These are phyloP conservation scores for Psammodynastes pulverulentus DNA, from an alignment of 2,113 vertebrate species.

Conservation along the genomic window DNA sequence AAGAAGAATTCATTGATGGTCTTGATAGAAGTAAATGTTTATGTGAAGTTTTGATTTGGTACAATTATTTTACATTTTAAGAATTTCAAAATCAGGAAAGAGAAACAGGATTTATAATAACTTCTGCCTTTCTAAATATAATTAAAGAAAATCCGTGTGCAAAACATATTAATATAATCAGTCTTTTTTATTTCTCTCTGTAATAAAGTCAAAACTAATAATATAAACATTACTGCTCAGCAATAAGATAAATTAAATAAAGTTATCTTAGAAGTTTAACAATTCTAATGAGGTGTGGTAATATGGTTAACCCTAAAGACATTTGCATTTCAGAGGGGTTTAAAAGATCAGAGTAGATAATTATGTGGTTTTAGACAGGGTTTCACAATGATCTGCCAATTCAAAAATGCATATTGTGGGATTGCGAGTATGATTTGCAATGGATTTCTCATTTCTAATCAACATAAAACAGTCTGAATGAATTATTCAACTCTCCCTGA, in stretches of 20 bases:
- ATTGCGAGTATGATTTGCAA: neutral
- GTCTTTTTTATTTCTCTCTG: neutral
- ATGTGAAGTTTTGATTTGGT: neutral
- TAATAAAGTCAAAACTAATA: neutral
- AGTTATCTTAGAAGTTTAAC: neutral
- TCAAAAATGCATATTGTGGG: neutral
- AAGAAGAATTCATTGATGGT: neutral
- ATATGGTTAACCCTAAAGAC: neutral
- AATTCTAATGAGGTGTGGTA: neutral
- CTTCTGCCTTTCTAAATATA: neutral
- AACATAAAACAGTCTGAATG: neutral
- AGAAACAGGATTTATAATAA: neutral
- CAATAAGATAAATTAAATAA: conserved; percentile 10
- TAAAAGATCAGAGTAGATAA: neutral
- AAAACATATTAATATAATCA: neutral
- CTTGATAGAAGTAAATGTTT: neutral
- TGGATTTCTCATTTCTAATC: neutral
- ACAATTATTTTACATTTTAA: neutral
- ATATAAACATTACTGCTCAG: neutral
- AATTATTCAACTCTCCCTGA: neutral
- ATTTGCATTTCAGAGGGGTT: neutral
- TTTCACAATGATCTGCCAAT: neutral
- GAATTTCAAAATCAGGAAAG: neutral
- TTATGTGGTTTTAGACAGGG: neutral
- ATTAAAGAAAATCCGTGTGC: neutral